Evolutionary conservation across 2,113 vertebrate genomes (phyloP), one percentile per base, ranked within the genome.

Genomic region (Panthera leo): DNA sequence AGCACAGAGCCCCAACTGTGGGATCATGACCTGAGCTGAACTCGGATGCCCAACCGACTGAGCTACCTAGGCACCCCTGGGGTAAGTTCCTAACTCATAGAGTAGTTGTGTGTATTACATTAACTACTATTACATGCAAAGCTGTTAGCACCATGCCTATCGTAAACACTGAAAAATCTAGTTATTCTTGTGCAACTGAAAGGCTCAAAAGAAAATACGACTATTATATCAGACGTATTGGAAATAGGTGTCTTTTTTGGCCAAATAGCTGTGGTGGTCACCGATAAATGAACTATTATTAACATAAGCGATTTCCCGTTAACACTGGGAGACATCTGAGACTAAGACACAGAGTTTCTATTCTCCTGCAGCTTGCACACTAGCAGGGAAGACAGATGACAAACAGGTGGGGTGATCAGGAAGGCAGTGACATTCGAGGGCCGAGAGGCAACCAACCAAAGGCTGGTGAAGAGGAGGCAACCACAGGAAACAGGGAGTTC

Each of bases 131-230:
- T 78, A 34, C 36, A 73, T 29, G 61, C 53, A 89, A 80, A 83
- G 34, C 45, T 88, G 68, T 96, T 82, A 93, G 45, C 48, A 75
- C 34, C 25, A 48, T 71, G 27, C 25, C 36, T 88, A 39, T 16
- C 93, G 65, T 85, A 92, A 80, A 68, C 6, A 53, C 53, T 94
- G 5, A 90, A 94, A 92, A 94, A 67, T 48, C 21, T 76, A 96
- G 84, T 85, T 95, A 61, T 90, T 90, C 42, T 90, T 55, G 63
- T 63, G 51, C 34, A 95, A 53, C 93, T 83, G 31, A 80, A 63
- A 89, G 83, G 16, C 25, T 4, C 71, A 29, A 96, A 75, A 96
- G 76, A 31, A 76, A 93, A 45, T 29, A 58, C 18, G 45, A 78
- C 25, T 90, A 29, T 93, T 67, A 86, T 80, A n/a, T 91, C n/a